Conservation (phyloP, 2,113 vertebrate species). For the Pitta sordida region DNA sequence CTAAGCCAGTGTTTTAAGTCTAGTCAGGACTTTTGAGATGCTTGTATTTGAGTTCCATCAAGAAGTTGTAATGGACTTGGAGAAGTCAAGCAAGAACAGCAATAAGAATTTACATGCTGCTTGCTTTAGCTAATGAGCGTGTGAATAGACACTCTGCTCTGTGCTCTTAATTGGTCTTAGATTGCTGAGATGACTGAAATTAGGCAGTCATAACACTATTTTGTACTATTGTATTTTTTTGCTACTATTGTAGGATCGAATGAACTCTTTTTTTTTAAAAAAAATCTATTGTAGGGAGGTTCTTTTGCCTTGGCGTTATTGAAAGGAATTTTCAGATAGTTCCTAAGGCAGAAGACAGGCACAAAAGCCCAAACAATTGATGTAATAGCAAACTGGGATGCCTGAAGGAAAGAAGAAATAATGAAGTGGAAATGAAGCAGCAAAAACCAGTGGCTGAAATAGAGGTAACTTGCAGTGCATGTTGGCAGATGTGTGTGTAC, state of each 20-base stretch:
- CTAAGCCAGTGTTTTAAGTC: neutral
- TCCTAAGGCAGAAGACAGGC: neutral
- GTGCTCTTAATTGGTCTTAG: neutral
- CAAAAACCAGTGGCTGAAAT: neutral
- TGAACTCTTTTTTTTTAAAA: neutral
- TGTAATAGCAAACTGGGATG: neutral
- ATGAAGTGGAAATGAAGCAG: neutral
- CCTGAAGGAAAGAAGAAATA: neutral
- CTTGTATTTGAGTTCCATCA: neutral
- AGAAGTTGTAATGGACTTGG: neutral
- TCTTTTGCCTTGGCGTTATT: neutral
- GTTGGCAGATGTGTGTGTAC: neutral
- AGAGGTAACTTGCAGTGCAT: neutral
- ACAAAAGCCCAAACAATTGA: neutral
- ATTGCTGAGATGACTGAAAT: neutral
- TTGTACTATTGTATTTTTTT: neutral
- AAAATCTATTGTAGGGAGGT: neutral
- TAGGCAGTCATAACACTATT: neutral
- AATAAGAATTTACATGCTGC: neutral
- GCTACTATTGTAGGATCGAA: neutral
- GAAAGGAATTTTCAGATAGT: neutral
- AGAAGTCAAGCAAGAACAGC: neutral
- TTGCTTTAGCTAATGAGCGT: neutral
- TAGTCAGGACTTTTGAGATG: neutral
- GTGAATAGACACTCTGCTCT: neutral